Evolutionary conservation across 2,888 invertebrate genomes (phyloP).

Genomic region (Helobdella robusta): DNA sequence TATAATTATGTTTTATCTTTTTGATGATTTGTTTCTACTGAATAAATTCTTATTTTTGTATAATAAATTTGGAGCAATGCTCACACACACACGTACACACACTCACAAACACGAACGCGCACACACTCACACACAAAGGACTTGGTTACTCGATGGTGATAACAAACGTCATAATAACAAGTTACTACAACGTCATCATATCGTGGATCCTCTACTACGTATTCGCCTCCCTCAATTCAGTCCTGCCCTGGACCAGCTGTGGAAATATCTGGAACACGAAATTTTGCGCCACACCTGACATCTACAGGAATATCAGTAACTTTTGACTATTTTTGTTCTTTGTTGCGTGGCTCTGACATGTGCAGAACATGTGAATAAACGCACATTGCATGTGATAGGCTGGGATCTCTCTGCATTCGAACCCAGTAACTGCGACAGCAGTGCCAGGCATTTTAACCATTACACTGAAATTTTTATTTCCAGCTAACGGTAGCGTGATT

Average conservation of each 20-base stretch:
- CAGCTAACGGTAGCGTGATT: constrained; percentile 22
- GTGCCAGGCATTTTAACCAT: no score
- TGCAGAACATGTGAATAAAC: background rate
- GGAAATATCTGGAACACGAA: constrained; percentile 35
- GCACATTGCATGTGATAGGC: no score
- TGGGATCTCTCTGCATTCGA: no score
- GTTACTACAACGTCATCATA: constrained; percentile 50
- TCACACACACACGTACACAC: background rate
- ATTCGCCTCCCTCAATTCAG: constrained; percentile 43
- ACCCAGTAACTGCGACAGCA: no score
- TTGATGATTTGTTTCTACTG: background rate
- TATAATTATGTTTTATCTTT: background rate
- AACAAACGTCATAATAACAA: constrained; percentile 42
- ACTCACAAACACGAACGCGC: background rate
- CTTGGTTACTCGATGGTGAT: constrained; percentile 19
- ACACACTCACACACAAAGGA: background rate
- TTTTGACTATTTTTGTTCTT: no score
- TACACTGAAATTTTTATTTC: no score
- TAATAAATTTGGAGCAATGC: background rate
- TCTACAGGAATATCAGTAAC: constrained; percentile 11
- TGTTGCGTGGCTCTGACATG: no score
- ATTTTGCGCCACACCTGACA: constrained; percentile 23
- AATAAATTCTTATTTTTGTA: background rate
- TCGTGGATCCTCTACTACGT: constrained; percentile 47
- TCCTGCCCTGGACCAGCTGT: constrained; percentile 47